These are phyloP conservation scores for Lymantria monacha DNA, from an alignment of 2,888 invertebrate genomes.

Conservation along the genomic window DNA sequence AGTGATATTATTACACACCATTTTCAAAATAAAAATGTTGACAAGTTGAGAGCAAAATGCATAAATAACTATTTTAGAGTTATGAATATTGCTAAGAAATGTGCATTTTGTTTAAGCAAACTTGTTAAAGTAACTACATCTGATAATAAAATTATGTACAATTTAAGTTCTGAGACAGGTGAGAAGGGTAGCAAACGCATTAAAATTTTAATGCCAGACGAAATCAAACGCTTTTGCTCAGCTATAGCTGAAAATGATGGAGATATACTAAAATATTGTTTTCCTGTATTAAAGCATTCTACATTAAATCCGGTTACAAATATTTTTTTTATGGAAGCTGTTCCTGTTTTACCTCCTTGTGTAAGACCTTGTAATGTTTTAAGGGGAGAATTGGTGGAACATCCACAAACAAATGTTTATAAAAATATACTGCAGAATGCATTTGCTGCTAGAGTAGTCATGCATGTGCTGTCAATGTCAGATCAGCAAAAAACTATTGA, in stretches of 20 bases:
- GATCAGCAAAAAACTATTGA: slow-evolving; percentile 77
- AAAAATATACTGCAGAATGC: slow-evolving; percentile 86
- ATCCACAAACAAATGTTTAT: slow-evolving; percentile 88
- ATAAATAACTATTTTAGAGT: slow-evolving; percentile 70
- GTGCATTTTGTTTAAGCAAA: slow-evolving; percentile 77
- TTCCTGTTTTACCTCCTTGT: slow-evolving; percentile 93
- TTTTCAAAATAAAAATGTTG: slow-evolving; percentile 75
- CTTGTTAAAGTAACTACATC: slow-evolving; percentile 81
- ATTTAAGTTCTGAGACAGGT: slow-evolving; percentile 47
- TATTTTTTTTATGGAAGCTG: slow-evolving; percentile 91
- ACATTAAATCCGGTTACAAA: slow-evolving; percentile 86
- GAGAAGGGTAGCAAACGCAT: slow-evolving; percentile 57
- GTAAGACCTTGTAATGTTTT: slow-evolving; percentile 89
- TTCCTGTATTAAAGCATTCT: slow-evolving; percentile 84
- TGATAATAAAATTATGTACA: slow-evolving; percentile 83
- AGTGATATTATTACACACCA: slow-evolving; percentile 50
- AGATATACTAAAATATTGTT: slow-evolving; percentile 85
- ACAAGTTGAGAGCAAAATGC: slow-evolving; percentile 69
- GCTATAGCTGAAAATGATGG: slow-evolving; percentile 88
- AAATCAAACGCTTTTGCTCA: slow-evolving; percentile 86
- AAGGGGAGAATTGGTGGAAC: slow-evolving; percentile 86
- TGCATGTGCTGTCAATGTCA: slow-evolving; percentile 81
- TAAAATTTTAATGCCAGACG: slow-evolving; percentile 84
- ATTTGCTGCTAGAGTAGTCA: slow-evolving; percentile 84
- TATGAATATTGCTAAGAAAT: slow-evolving; percentile 70